Conservation (phyloP, 2,888 invertebrate species). For the Thelaira solivaga region DNA sequence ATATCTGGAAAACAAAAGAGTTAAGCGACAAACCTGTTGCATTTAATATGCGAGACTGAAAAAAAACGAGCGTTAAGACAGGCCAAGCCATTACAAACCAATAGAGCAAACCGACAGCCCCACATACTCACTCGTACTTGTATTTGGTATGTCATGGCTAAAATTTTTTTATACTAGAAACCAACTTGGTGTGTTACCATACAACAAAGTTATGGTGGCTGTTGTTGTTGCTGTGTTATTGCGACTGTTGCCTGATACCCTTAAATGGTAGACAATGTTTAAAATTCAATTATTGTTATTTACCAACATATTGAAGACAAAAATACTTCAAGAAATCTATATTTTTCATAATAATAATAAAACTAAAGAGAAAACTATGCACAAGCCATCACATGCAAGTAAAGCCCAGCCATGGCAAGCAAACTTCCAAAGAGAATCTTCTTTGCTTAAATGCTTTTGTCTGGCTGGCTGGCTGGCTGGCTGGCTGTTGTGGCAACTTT, state of each 20-base stretch:
- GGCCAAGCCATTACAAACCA: neutral
- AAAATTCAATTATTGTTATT: constrained; percentile 63
- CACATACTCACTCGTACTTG: neutral
- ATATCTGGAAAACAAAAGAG: constrained; percentile 55
- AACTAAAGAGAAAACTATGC: constrained; percentile 23
- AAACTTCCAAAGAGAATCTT: constrained; percentile 12
- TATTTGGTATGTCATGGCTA: constrained; percentile 33
- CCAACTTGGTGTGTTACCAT: neutral
- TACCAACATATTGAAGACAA: constrained; percentile 43
- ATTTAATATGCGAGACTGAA: constrained; percentile 23
- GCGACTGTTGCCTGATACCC: constrained; percentile 28
- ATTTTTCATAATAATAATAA: constrained; percentile 40
- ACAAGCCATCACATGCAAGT: neutral
- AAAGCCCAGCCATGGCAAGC: neutral
- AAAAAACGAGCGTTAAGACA: no score
- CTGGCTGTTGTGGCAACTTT: constrained; percentile 47
- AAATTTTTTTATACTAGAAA: constrained; percentile 4
- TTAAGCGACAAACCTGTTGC: constrained; percentile 60
- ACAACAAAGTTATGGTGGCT: constrained; percentile 20
- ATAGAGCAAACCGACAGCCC: neutral
- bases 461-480: no score
- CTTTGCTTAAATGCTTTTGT: neutral
- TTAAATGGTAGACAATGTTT: constrained; percentile 59
- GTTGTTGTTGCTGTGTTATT: constrained; percentile 22
- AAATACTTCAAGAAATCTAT: constrained; percentile 17